These are phyloP conservation scores for Drosophila watanabei DNA, from an alignment of 1,140 invertebrate genomes.

Conservation along the genomic window DNA sequence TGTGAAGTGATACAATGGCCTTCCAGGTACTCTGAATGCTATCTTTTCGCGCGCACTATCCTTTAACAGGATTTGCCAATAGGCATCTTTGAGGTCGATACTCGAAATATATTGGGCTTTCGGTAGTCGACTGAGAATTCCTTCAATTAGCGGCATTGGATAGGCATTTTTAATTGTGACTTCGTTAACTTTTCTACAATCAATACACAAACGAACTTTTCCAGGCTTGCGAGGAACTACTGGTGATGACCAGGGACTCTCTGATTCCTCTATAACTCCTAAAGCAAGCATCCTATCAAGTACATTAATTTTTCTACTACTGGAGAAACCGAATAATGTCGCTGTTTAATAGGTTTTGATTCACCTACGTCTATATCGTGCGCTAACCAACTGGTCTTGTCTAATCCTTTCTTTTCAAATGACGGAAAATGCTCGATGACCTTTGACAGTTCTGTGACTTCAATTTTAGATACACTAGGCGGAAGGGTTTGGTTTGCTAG, in stretches of 20 bases:
- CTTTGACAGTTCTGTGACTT: no score
- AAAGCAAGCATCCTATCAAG: neutral
- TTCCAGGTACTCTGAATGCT: constrained; percentile 2
- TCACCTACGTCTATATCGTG: neutral
- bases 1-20: constrained; percentile 7
- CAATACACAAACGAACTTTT: neutral
- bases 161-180: neutral
- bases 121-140: neutral
- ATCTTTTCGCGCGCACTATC: neutral
- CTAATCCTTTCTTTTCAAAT: no score
- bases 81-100: neutral
- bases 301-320: neutral
- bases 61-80: neutral
- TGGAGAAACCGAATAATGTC: neutral
- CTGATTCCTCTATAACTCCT: neutral
- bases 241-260: neutral
- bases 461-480: no score
- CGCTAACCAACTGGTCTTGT: no score
- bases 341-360: neutral
- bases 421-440: no score
- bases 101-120: neutral
- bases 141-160: neutral
- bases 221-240: neutral
- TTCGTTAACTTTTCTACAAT: neutral
- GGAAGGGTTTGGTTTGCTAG: no score